phyloP scores from a whole-genome alignment of 1,140 invertebrate genomes.

The Drosophila murphyi region DNA sequence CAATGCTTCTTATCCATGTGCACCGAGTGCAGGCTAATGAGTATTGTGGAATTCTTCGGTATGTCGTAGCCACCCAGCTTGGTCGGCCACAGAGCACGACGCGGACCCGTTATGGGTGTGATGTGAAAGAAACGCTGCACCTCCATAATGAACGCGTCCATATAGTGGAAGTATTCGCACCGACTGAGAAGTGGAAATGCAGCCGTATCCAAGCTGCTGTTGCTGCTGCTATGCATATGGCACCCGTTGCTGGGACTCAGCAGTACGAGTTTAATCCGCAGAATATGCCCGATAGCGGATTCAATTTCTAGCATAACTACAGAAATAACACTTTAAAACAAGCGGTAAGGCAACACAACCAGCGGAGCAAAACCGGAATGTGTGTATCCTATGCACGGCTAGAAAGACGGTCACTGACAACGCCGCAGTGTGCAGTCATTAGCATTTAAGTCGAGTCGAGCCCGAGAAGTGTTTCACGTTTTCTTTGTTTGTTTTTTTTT shows the following conservation, averaged over 20 bases:
- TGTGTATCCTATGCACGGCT: slow-evolving; percentile 29
- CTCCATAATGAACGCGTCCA: slow-evolving; percentile 88
- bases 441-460: slow-evolving; percentile 68
- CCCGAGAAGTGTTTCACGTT: slow-evolving; percentile 39
- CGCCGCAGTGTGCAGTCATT: slow-evolving; percentile 60
- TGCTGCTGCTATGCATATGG: slow-evolving; percentile 78
- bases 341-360: slow-evolving; percentile 18
- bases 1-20: slow-evolving; percentile 87
- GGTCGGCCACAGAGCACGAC: slow-evolving; percentile 87
- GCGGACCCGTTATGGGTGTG: slow-evolving; percentile 88
- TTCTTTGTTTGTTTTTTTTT: slow-evolving; percentile 24
- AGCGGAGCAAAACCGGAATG: slow-evolving; percentile 9
- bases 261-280: slow-evolving; percentile 91
- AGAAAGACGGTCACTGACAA: slow-evolving; percentile 15
- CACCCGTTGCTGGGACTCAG: slow-evolving; percentile 91
- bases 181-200: slow-evolving; percentile 70
- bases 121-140: slow-evolving; percentile 87
- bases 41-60: slow-evolving; percentile 88
- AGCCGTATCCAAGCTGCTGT: slow-evolving; percentile 69
- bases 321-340: slow-evolving; percentile 21
- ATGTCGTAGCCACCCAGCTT: slow-evolving; percentile 88
- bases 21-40: slow-evolving; percentile 88
- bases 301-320: slow-evolving; percentile 88
- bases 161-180: slow-evolving; percentile 87
- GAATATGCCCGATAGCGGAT: slow-evolving; percentile 89